Percentiles rank a stretch among this genome's conserved stretches.
Evolutionary conservation across 2,888 invertebrate genomes (phyloP).

Genomic region (Rhagonycha fulva): DNA sequence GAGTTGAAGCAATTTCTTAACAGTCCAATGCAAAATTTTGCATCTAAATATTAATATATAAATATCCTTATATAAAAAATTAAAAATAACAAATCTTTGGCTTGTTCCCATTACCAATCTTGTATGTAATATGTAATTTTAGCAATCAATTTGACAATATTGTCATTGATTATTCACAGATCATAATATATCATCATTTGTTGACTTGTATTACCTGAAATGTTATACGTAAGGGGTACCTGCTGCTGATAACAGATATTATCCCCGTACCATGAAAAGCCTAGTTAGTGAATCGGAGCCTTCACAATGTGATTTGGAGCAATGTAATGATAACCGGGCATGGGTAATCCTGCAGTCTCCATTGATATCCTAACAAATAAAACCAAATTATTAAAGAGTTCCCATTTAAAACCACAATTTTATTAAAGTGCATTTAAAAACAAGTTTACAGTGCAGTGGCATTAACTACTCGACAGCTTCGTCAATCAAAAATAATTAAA

Average conservation of each 20-base stretch:
- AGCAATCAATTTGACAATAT: slow-evolving; percentile 47
- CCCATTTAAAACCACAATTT: not conserved
- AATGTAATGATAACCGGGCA: slow-evolving; percentile 90
- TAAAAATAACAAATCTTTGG: slow-evolving; percentile 80
- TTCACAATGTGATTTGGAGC: slow-evolving; percentile 92
- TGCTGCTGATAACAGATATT: slow-evolving; percentile 47
- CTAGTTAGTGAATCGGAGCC: slow-evolving; percentile 82
- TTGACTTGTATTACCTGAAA: slow-evolving; percentile 42
- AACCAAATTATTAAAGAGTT: not conserved
- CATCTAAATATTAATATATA: slow-evolving; percentile 55
- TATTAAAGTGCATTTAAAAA: slow-evolving; percentile 10
- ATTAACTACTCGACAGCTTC: not conserved
- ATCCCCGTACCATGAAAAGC: slow-evolving; percentile 47
- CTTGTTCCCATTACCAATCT: slow-evolving; percentile 81
- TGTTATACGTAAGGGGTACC: slow-evolving; percentile 52
- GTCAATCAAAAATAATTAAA: not conserved
- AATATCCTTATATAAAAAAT: slow-evolving; percentile 57
- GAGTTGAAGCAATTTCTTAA: slow-evolving; percentile 30
- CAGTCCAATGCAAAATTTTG: slow-evolving; percentile 36
- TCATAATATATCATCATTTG: slow-evolving; percentile 33
- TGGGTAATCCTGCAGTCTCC: slow-evolving; percentile 91
- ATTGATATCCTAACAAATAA: slow-evolving; percentile 83
- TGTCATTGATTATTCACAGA: slow-evolving; percentile 47
- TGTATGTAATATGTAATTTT: slow-evolving; percentile 35
- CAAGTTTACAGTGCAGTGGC: not conserved